Conservation (phyloP, 2,888 invertebrate species). For the Nezara viridula region DNA sequence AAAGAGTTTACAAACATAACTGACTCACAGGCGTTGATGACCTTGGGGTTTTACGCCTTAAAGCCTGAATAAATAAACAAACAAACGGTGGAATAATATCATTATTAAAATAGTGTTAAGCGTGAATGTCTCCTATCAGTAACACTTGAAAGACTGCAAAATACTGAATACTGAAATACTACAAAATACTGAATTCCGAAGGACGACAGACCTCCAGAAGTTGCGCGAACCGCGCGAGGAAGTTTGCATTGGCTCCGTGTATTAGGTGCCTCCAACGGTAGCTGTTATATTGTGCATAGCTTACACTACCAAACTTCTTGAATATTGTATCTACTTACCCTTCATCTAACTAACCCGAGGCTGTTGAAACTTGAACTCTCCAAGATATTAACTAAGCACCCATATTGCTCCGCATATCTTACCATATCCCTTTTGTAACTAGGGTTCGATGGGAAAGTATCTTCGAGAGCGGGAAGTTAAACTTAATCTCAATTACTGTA, state of each 20-base stretch:
- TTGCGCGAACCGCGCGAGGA: not conserved
- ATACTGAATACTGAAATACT: too few relatives aligned
- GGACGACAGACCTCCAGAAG: not conserved
- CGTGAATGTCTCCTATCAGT: not conserved
- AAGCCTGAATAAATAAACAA: too few relatives aligned
- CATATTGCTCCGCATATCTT: slow-evolving; percentile 13
- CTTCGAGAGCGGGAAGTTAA: not conserved
- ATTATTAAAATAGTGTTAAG: not conserved
- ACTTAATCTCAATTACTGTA: not conserved
- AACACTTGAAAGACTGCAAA: too few relatives aligned
- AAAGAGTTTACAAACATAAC: too few relatives aligned
- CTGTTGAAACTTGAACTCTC: slow-evolving; percentile 7
- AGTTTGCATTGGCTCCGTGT: not conserved
- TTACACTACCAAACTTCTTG: slow-evolving; percentile 37
- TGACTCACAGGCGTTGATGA: too few relatives aligned
- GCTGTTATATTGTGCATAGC: slow-evolving; percentile 35
- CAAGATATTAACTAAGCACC: not conserved
- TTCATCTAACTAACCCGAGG: slow-evolving; percentile 36
- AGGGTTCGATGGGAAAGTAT: not conserved
- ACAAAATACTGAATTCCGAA: not conserved
- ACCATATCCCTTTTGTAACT: slow-evolving; percentile 1
- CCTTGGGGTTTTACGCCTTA: too few relatives aligned
- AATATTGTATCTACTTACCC: slow-evolving; percentile 55
- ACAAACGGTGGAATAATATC: too few relatives aligned
- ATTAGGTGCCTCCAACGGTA: slow-evolving; percentile 10